Evolutionary conservation across 1,140 invertebrate species (phyloP), one percentile per base, ranked within the genome.

Genomic region (Plodia interpunctella): DNA sequence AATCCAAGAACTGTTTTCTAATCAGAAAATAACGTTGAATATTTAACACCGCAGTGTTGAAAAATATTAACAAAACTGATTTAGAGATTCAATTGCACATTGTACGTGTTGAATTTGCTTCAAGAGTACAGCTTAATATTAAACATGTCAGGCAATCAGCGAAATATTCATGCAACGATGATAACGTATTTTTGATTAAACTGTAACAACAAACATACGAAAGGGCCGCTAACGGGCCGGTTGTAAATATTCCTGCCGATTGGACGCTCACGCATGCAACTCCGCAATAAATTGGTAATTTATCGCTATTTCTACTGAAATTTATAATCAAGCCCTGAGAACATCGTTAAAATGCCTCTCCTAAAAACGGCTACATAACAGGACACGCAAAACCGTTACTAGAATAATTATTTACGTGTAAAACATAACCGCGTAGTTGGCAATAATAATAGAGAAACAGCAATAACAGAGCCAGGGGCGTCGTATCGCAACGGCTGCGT

Each of bases 391-490:
- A 25, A 25, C 20, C 51, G 51, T 53, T 53, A 25, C 20, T 5
- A 5, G 59, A 25, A 17, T 60, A 60, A 55, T 55, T 60, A 60
- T 49, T 19, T 57, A 50, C 50, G 35, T 56, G 56, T 55, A 59
- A 60, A 57, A 44, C 30, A 61, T 53, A 62, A 53, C 60, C 50
- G 51, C 55, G 51, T 44, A 44, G 52, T 44, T 44, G 38, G 1
- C 55, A 62, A 73, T 77, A 74, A 83, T 80, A 74, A 73, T 64
- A 75, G 63, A 63, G 65, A 59, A 56, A 61, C 57, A 32, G 18
- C 55, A 66, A 62, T 57, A 68, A 57, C 66, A 63, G 58, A 67
- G 49, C 62, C 57, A 50, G 60, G 15, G 57, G 62, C 62, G 68
- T 60, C 62, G 66, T 59, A 68, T 59, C 62, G 66, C 62, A 63